Evolutionary conservation across 2,113 vertebrate genomes (phyloP), one percentile per base, ranked within the genome.

Genomic region (Phylloscopus trochiloides): DNA sequence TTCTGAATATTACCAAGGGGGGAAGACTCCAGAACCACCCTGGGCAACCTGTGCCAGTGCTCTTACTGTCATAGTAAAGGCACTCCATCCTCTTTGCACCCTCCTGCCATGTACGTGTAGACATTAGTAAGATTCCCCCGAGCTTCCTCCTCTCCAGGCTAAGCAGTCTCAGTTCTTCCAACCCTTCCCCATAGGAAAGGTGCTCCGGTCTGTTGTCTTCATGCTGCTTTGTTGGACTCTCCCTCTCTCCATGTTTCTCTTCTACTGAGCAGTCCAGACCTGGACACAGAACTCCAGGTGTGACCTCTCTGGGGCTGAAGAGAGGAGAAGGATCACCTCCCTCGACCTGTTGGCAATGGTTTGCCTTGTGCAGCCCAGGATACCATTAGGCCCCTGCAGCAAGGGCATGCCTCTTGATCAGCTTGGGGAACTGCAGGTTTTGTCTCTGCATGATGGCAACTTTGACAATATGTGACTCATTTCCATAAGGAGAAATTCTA

Each of bases 281-380:
- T 24, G 43, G 9, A 16, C 17, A 5, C 18, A 26, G 8, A 10
- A 20, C 7, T 76, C 15, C 43, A 84, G 52, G 6, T 45, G 42
- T 89, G 20, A 31, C 24, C 55, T 57, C n/a, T 38, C 3, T 31
- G 62, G 15, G 14, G 42, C 47, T 52, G 26, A 75, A 31, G 11
- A 52, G 12, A 52, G 31, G 55, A 17, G 10, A 55, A 48, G 32
- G 10, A 51, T n/a, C 11, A 8, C 4, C 20, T 62, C 17, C 19
- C 21, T 62, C 0, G 0, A 34, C 45, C n/a, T 54, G 10, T 4
- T 58, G 38, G 28, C 21, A 34, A 0, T 28, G 42, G 7, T 62
- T 48, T 43, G 31, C 17, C 19, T 47, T 12, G 6, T 47, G 38
- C 45, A 59, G 25, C 42, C 59, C 45, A 52, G 40, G 22, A 6